phyloP scores from a whole-genome alignment of 2,888 invertebrate species.

The Mimachlamys varia region DNA sequence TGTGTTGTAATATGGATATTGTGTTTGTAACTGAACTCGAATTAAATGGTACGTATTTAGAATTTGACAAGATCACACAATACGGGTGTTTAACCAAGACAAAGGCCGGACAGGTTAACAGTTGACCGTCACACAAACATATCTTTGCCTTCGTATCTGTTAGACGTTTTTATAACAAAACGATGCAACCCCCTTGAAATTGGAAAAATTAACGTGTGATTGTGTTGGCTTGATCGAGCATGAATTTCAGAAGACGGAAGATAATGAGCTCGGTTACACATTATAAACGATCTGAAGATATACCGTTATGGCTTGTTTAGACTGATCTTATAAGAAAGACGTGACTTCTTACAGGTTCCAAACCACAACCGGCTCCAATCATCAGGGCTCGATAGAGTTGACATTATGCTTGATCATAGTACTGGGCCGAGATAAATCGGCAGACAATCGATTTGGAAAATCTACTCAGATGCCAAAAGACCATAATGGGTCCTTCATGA shows the following conservation, averaged over 20 bases:
- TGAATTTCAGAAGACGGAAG: not conserved
- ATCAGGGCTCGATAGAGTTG: not conserved
- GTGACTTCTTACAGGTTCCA: not conserved
- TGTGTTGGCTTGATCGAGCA: not conserved
- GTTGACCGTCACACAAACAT: not conserved
- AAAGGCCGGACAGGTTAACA: not conserved
- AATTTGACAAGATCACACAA: slow-evolving; percentile 14
- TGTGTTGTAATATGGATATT: not conserved
- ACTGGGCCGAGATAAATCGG: not conserved
- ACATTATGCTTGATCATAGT: not conserved
- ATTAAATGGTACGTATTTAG: slow-evolving; percentile 1
- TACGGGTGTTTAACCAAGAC: not conserved
- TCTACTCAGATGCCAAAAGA: slow-evolving; percentile 15
- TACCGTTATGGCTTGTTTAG: not conserved
- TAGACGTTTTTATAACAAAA: not conserved
- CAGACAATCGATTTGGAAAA: slow-evolving; percentile 18
- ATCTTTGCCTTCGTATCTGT: not conserved
- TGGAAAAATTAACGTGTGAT: not conserved
- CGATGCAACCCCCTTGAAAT: slow-evolving; percentile 36
- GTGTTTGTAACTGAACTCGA: slow-evolving; percentile 16
- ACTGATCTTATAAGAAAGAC: not conserved
- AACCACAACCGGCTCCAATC: not conserved
- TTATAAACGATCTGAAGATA: not conserved
- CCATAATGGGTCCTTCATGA: slow-evolving; percentile 31
- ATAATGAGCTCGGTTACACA: not conserved